phyloP scores from a whole-genome alignment of 2,797 vertebrate genomes.

The Tarsius wallacei region DNA sequence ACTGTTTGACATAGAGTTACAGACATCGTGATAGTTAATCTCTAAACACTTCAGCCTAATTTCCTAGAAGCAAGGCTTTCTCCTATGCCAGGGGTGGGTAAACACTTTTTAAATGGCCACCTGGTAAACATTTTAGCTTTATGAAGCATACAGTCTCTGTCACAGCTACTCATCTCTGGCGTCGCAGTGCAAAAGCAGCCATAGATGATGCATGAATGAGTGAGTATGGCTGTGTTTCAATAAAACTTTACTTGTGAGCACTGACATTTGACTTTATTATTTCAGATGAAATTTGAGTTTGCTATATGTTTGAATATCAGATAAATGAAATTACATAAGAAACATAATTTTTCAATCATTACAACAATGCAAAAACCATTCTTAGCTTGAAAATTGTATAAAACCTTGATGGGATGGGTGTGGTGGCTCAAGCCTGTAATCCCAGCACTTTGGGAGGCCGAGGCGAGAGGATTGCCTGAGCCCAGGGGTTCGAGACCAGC shows the following conservation, averaged over 20 bases:
- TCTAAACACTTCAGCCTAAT: neutral
- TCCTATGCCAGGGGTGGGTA: too few species aligned
- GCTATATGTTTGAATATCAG: neutral
- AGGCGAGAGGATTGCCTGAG: too few species aligned
- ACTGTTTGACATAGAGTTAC: neutral
- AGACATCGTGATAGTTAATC: neutral
- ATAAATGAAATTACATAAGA: neutral
- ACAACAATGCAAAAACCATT: neutral
- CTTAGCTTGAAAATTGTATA: neutral
- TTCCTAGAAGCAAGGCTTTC: neutral
- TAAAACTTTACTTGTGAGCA: neutral
- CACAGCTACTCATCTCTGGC: neutral
- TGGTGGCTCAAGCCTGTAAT: too few species aligned
- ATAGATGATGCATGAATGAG: accelerated
- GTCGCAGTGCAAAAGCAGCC: neutral
- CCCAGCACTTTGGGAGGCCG: too few species aligned
- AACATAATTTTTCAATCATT: neutral
- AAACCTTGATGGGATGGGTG: neutral
- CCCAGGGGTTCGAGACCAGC: too few species aligned
- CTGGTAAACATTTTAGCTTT: neutral
- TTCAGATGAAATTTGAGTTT: neutral
- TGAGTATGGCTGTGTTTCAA: neutral
- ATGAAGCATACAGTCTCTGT: accelerated
- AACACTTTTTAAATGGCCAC: too few species aligned
- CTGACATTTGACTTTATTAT: neutral